Evolutionary conservation across 2,888 invertebrate genomes (phyloP), one percentile per base, ranked within the genome.

Genomic region (Xestia sexstrigata): DNA sequence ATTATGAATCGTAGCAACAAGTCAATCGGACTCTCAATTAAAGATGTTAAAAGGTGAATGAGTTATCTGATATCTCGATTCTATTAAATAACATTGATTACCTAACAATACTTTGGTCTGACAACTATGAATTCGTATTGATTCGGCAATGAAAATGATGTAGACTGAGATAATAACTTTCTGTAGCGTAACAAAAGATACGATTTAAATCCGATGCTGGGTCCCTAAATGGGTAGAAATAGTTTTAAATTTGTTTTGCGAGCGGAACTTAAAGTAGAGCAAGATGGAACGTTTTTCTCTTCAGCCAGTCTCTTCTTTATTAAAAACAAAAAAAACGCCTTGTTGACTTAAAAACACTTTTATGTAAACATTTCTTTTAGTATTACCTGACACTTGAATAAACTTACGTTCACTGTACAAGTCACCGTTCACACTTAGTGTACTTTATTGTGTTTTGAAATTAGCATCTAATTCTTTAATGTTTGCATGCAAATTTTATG

Each of bases 41-140:
- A 76, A 73, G 13, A 70, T 84, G 26, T 62, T 65, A 63, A 49
- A 77, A 81, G 58, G 7, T n/a, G 35, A 76, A 72, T 78, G 66
- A 68, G 66, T 70, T 72, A 76, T 63, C 49, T 42, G 42, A 11
- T 42, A 42, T 3, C 47, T 84, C 39, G n/a, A 65, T 80, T 84
- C 15, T 67, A 72, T 74, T 47, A 62, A 82, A 86, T 79, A 75
- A 69, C 73, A 69, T 69, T 60, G 49, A 60, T 79, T 78, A 78
- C 17, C 11, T 67, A 76, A 87, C 39, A 70, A 73, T 78, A n/a
- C 39, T 65, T 66, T n/a, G 35, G 26, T 63, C 60, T 30, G 45
- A 75, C 23, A 75, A 78, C 52, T 58, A 15, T 67, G 58, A 63
- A 75, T 65, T 67, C 47, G 17, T 74, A 69, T 69, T 13, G 15